Conservation (phyloP, 2,888 invertebrate species). For the Xestobium rufovillosum region DNA sequence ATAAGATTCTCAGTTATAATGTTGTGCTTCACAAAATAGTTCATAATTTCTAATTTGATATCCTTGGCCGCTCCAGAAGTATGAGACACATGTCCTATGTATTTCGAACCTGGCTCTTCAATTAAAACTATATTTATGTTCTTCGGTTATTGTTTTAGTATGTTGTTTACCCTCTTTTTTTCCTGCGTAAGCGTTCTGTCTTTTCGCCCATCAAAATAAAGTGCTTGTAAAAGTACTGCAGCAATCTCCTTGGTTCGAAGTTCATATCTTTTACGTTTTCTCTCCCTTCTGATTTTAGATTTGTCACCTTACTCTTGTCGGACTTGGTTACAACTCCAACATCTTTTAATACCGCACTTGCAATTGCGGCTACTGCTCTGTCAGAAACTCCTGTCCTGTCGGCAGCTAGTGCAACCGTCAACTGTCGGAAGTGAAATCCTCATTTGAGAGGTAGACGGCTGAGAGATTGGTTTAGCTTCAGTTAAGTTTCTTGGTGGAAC, state of each 20-base stretch:
- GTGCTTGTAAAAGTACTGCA: constrained; percentile 6
- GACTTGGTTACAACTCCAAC: constrained; percentile 13
- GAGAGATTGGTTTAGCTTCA: too few relatives aligned
- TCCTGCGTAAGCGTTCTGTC: constrained; percentile 12
- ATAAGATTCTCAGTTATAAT: too few relatives aligned
- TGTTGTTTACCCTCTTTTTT: constrained; percentile 6
- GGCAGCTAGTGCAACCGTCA: constrained; percentile 13
- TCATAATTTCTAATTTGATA: constrained; percentile 9
- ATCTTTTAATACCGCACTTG: constrained; percentile 16
- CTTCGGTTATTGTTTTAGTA: constrained; percentile 19
- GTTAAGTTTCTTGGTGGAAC: too few relatives aligned
- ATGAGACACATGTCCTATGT: constrained; percentile 14
- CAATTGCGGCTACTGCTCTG: constrained; percentile 16
- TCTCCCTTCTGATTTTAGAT: constrained; percentile 8
- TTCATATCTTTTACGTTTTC: constrained; percentile 5
- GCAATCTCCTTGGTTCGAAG: constrained; percentile 1
- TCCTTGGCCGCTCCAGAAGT: constrained; percentile 8
- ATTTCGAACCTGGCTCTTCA: constrained; percentile 20
- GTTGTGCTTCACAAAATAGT: constrained; percentile 9
- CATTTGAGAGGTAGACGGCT: not conserved
- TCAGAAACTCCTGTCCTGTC: constrained; percentile 18
- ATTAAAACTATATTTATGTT: constrained; percentile 21
- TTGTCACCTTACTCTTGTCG: constrained; percentile 11
- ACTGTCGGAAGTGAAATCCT: constrained; percentile 4
- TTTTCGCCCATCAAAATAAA: constrained; percentile 21